These are phyloP conservation scores for Hippocampus mohnikei DNA, from an alignment of 2,113 vertebrate genomes.

Conservation along the genomic window DNA sequence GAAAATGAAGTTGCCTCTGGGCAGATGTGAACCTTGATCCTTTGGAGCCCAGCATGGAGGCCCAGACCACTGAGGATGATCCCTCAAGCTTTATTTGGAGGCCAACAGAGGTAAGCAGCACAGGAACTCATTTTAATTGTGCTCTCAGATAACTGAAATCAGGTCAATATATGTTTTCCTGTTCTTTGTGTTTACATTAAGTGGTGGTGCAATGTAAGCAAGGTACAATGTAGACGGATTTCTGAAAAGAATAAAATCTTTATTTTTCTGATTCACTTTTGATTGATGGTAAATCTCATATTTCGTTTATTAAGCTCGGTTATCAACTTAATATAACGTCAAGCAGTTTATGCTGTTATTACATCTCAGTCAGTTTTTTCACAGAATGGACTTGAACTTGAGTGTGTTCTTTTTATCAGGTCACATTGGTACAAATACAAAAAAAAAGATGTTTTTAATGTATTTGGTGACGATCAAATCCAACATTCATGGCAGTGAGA, in stretches of 20 bases:
- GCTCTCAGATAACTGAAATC: conserved; percentile 17
- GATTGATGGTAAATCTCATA: not conserved
- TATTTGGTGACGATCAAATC: no score
- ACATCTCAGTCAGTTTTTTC: no score
- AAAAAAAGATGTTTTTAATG: no score
- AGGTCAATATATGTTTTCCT: conserved; percentile 4
- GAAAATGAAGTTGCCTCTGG: conserved; percentile 49
- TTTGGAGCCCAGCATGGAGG: conserved; percentile 46
- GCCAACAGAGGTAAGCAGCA: conserved; percentile 22
- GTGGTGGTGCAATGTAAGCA: not conserved
- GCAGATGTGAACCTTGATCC: conserved; percentile 48
- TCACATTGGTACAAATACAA: no score
- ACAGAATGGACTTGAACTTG: no score
- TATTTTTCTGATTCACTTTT: not conserved
- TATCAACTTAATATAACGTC: no score
- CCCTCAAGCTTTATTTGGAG: conserved; percentile 33
- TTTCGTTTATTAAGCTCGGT: not conserved
- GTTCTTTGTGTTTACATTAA: not conserved
- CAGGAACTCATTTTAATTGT: conserved; percentile 19
- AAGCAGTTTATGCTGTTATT: no score
- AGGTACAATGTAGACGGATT: not conserved
- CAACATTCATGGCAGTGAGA: no score
- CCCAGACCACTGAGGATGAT: conserved; percentile 43
- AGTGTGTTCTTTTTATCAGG: no score
- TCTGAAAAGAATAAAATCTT: not conserved